phyloP scores from a whole-genome alignment of 2,888 invertebrate species.

The Helleia helle region DNA sequence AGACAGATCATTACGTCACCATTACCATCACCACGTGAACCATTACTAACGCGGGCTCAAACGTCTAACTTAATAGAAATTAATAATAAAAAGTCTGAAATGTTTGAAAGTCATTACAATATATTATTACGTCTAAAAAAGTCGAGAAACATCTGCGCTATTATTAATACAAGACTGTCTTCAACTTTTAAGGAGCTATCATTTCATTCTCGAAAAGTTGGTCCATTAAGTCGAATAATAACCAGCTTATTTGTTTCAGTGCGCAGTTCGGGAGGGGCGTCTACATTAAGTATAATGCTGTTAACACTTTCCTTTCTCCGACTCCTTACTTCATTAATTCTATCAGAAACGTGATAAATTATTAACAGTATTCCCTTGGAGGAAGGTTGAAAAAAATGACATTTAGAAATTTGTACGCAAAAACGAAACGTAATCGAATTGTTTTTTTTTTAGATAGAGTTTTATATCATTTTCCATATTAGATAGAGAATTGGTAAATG shows the following conservation, averaged over 20 bases:
- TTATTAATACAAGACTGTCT: constrained; percentile 12
- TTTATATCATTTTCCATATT: constrained; percentile 4
- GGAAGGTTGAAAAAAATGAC: background rate
- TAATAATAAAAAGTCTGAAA: background rate
- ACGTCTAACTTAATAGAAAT: too few relatives aligned
- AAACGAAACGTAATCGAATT: background rate
- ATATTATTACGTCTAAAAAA: background rate
- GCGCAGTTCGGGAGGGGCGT: constrained; percentile 48
- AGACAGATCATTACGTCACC: too few relatives aligned
- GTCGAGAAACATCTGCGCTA: constrained; percentile 1
- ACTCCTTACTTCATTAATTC: constrained; percentile 43
- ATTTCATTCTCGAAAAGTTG: constrained; percentile 20
- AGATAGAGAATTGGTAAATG: constrained; percentile 8
- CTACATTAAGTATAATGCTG: constrained; percentile 49
- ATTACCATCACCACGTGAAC: too few relatives aligned
- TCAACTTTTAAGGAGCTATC: constrained; percentile 20
- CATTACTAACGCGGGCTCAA: too few relatives aligned
- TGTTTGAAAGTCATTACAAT: background rate
- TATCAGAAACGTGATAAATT: constrained; percentile 67
- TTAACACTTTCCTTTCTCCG: constrained; percentile 54
- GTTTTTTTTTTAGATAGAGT: background rate
- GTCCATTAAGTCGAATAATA: constrained; percentile 24
- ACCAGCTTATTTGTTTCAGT: constrained; percentile 56
- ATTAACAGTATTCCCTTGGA: constrained; percentile 26
- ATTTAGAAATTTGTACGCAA: constrained; percentile 8